Conservation (phyloP, 2,888 invertebrate genomes). For the Drosophila anomalipes region DNA sequence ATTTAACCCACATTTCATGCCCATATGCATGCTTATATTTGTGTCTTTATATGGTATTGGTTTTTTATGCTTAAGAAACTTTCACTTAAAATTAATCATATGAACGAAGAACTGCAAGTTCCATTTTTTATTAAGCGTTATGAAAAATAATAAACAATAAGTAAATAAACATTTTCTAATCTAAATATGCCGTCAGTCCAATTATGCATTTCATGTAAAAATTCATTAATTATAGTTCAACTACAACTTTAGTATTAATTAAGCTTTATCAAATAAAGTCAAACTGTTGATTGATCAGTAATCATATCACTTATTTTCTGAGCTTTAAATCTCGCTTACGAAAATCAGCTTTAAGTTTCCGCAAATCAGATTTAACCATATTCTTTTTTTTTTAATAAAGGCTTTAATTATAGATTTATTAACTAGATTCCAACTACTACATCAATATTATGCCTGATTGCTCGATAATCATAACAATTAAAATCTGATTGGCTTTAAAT, state of each 20-base stretch:
- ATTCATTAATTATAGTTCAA: background rate
- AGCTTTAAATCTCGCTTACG: background rate
- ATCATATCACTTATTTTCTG: background rate
- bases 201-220: background rate
- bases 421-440: background rate
- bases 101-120: background rate
- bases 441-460: background rate
- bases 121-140: background rate
- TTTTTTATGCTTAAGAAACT: background rate
- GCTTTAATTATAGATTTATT: background rate
- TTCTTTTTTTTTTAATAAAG: background rate
- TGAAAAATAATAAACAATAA: background rate
- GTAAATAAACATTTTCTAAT: background rate
- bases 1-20: conserved; percentile 37
- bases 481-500: background rate
- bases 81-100: background rate
- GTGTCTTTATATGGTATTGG: background rate
- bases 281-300: background rate
- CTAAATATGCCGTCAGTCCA: background rate
- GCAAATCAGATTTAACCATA: background rate
- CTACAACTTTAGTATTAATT: accelerated
- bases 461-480: background rate
- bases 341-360: background rate
- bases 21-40: background rate
- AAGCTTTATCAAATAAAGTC: background rate